These are phyloP conservation scores for Ciconia maguari DNA, from an alignment of 2,113 vertebrate species.

Conservation along the genomic window DNA sequence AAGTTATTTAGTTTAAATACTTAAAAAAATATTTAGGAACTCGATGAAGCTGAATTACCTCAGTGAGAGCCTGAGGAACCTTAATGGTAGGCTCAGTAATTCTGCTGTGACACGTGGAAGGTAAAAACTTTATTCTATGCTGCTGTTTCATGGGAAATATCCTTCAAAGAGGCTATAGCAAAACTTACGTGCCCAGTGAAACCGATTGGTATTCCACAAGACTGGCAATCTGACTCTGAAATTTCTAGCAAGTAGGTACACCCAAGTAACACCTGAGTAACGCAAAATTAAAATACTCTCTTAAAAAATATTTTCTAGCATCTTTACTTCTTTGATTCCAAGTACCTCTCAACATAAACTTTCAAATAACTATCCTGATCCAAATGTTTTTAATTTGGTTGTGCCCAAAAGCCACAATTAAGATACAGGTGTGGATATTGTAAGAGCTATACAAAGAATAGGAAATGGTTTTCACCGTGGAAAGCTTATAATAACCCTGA, in stretches of 20 bases:
- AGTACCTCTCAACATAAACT: background rate
- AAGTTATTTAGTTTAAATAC: background rate
- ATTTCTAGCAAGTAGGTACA: background rate
- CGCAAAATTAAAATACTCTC: background rate
- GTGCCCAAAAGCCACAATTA: background rate
- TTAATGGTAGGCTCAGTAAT: background rate
- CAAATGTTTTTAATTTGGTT: background rate
- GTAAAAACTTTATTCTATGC: background rate
- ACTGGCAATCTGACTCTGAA: background rate
- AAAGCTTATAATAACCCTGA: background rate
- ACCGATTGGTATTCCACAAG: background rate
- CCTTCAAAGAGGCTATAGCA: background rate
- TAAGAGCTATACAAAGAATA: background rate
- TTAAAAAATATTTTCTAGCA: background rate
- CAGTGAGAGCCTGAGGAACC: background rate
- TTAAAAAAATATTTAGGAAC: background rate
- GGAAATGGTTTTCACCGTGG: background rate
- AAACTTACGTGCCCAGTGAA: background rate
- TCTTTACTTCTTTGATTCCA: background rate
- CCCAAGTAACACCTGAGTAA: background rate
- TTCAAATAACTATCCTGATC: background rate
- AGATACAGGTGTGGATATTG: background rate
- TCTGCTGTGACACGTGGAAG: background rate
- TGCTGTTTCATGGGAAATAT: background rate
- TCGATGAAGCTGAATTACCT: background rate